Conservation (phyloP, 2,888 invertebrate genomes). For the Cynaeus angustus region DNA sequence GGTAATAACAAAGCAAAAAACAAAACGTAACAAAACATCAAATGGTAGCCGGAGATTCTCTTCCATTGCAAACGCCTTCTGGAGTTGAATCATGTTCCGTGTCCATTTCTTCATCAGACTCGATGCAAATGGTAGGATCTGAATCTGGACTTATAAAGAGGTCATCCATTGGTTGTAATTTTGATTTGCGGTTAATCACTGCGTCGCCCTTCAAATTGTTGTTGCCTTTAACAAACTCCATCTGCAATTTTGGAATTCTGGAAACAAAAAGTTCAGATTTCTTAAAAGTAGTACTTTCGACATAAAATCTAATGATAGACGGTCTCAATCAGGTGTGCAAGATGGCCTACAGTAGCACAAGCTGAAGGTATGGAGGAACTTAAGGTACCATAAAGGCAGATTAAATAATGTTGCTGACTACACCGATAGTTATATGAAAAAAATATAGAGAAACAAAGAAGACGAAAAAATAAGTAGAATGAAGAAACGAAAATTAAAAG, state of each 20-base stretch:
- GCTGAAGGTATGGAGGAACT: too few species aligned
- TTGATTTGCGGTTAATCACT: slow-evolving; percentile 62
- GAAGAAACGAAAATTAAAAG: too few species aligned
- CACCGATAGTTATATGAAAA: too few species aligned
- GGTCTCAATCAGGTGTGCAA: too few species aligned
- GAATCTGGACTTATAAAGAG: slow-evolving; percentile 64
- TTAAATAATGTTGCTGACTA: too few species aligned
- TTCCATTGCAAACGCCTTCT: slow-evolving; percentile 50
- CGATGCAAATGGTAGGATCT: slow-evolving; percentile 61
- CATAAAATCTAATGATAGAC: too few species aligned
- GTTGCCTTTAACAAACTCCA: slow-evolving; percentile 59
- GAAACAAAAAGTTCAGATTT: neutral
- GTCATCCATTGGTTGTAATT: slow-evolving; percentile 64
- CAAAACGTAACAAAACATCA: neutral
- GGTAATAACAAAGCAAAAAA: neutral
- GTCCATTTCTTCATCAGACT: slow-evolving; percentile 62
- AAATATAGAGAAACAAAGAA: too few species aligned
- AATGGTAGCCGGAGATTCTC: neutral
- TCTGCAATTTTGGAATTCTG: slow-evolving; percentile 64
- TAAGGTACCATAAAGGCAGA: too few species aligned
- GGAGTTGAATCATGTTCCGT: slow-evolving; percentile 50
- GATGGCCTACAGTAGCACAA: too few species aligned
- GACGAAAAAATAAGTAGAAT: too few species aligned
- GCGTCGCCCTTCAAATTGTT: slow-evolving; percentile 66
- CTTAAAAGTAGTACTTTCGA: too few species aligned